Conservation (phyloP, 2,113 vertebrate genomes). For the Piaya cayana region DNA sequence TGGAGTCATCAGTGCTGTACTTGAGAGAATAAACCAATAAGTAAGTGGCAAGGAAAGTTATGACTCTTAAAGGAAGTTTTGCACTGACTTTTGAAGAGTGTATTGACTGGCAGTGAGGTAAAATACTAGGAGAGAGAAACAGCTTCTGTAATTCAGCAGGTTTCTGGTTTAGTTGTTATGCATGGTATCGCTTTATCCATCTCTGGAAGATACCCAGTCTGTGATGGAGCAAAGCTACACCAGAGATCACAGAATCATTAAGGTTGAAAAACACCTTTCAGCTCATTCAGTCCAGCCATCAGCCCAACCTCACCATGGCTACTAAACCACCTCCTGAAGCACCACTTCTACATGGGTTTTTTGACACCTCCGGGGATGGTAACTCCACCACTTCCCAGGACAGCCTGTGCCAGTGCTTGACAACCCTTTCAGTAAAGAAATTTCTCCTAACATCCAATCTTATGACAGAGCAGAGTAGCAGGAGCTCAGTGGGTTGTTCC, state of each 20-base stretch:
- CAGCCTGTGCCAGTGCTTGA: too few relatives aligned
- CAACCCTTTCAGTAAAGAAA: too few relatives aligned
- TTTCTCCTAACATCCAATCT: too few relatives aligned
- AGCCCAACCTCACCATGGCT: too few relatives aligned
- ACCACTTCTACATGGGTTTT: too few relatives aligned
- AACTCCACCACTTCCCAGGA: too few relatives aligned
- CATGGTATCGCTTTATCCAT: background rate
- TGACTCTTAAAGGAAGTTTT: background rate
- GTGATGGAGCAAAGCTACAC: background rate
- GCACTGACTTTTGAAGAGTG: background rate
- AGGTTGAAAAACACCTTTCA: too few relatives aligned
- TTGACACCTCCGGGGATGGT: too few relatives aligned
- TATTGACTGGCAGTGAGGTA: background rate
- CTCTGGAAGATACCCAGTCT: background rate
- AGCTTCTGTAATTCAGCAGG: background rate
- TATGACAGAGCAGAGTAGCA: fast-evolving
- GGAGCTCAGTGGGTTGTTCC: background rate
- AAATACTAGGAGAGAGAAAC: background rate
- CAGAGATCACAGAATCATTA: too few relatives aligned
- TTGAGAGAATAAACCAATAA: slow-evolving; percentile 1
- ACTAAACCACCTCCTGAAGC: too few relatives aligned
- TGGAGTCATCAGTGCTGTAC: background rate
- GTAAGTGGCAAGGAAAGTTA: background rate
- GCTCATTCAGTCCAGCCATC: too few relatives aligned
- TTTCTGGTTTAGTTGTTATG: background rate